Base-by-base conservation (phyloP, 2,888 invertebrate species). In the Cataglyphis albicans region DNA sequence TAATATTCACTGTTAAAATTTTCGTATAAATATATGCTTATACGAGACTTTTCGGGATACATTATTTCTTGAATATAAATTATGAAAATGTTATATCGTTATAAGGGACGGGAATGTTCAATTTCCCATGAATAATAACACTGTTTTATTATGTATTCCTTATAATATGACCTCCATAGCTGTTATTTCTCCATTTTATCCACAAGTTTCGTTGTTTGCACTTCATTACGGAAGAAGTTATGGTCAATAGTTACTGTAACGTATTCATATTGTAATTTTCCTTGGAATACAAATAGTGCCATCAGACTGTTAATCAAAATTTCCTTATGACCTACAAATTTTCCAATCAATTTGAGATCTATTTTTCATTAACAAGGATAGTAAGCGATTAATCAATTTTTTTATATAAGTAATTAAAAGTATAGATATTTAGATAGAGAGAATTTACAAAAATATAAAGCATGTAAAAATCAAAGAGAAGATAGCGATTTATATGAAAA, bases 151-250 rank as follows among this genome's bases (percentile, higher is more conserved):
- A 70, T 59, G 41, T 44, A 59, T 32, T 41, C 15, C 32, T 80
- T 72, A 35, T 59, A 76, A 25, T 25, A 25, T 57, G 68, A 55
- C 29, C 57, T 68, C 55, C 41, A 15, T 52, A 55, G 55, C 38
- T 76, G 55, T 76, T 76, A 76, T 76, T 67, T 76, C 76, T 67
- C n/a, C 76, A 44, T 76, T 68, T 76, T 55, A 25, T 29, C 41
- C 29, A 35, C 68, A 55, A 76, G 76, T 68, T 68, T 68, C 55
- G 32, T 21, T 64, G 55, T 55, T 76, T 68, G 15, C 57, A 41
- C 38, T 48, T 41, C 55, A 52, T 76, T 68, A 29, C 29, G 41
- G 35, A 32, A 64, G 48, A 52, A 64, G 48, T 68, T 76, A 76
- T 76, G 55, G n/a, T 38, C 64, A 64, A 75, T 64, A 75, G 21